Evolutionary conservation across 2,797 vertebrate species (phyloP), one percentile per base, ranked within the genome.

Genomic region (Parauchenoglanis punctatus): DNA sequence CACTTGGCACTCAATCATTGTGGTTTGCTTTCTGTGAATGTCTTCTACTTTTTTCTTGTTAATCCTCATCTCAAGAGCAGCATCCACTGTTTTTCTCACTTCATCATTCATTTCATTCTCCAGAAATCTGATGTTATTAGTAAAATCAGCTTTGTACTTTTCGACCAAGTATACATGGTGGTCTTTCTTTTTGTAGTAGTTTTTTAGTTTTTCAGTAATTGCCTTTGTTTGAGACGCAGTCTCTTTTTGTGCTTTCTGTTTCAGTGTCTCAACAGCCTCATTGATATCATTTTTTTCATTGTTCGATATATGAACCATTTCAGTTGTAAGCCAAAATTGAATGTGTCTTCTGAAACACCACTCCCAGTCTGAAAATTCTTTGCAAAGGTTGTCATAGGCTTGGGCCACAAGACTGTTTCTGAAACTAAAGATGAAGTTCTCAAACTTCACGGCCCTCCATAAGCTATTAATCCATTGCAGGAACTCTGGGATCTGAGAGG

Each of bases 361-460:
- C 6, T 95, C 94, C 92, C 94, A 94, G 0, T 91, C 20, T 25
- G 0, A 88, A 83, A 90, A 94, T 61, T 92, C 92, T 25, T 89
- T 86, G 17, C 90, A 93, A 8, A 95, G 85, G n/a, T 90, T 92
- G 35, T 91, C 87, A 44, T 95, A 95, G 0, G 93, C 94, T 1
- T 94, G 84, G 4, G 94, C 94, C 4, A 94, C 91, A 3, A 95
- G 92, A 15, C 67, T 93, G 89, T 95, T 96, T 87, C 92, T 93
- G 81, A 94, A 96, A 63, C 93, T 96, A 17, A 95, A 96, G 46
- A 95, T 92, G 81, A 95, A 95, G 88, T 94, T 94, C 73, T 95
- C 94, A 81, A 90, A 90, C 83, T 94, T 94, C 0, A 94, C 91
- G 20, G 94, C 87, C 25, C 78, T 94, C 96, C 95, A 96, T 12